phyloP scores from a whole-genome alignment of 2,113 vertebrate genomes.

The Cricetomys ansorgei region DNA sequence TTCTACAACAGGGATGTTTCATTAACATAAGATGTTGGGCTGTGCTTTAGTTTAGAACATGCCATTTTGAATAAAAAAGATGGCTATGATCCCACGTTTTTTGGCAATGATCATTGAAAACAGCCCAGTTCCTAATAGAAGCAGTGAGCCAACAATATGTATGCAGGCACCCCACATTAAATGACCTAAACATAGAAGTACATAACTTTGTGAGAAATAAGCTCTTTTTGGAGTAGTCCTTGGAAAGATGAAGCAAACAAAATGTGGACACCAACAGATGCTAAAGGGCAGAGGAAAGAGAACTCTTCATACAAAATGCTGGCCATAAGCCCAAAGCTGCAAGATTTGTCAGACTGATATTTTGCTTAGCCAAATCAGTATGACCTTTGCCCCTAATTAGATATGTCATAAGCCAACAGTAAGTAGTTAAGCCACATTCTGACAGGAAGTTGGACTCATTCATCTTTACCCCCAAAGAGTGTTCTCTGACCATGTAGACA shows the following conservation, averaged over 20 bases:
- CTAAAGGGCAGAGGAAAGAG: not conserved
- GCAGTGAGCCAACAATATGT: not conserved
- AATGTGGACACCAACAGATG: not conserved
- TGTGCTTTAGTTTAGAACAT: constrained; percentile 11
- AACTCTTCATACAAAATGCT: not conserved
- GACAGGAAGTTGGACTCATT: not conserved
- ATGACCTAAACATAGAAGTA: not conserved
- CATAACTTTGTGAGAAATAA: not conserved
- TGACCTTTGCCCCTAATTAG: not conserved
- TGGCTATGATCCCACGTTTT: not conserved
- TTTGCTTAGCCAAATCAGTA: constrained; percentile 7
- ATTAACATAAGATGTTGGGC: not conserved
- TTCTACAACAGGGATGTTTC: too few species aligned
- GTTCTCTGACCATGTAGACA: not conserved
- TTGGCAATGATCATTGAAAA: not conserved
- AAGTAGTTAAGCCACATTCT: not conserved
- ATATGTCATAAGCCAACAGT: not conserved
- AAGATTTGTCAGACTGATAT: not conserved
- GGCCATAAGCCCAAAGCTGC: not conserved
- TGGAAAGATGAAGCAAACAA: constrained; percentile 26
- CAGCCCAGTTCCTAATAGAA: not conserved
- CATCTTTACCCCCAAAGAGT: not conserved
- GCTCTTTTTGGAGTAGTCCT: not conserved
- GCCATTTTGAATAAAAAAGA: not conserved
- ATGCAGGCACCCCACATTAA: not conserved